Base-by-base conservation (phyloP, 92 coral and sea anemone species). In the Muricea muricata region DNA sequence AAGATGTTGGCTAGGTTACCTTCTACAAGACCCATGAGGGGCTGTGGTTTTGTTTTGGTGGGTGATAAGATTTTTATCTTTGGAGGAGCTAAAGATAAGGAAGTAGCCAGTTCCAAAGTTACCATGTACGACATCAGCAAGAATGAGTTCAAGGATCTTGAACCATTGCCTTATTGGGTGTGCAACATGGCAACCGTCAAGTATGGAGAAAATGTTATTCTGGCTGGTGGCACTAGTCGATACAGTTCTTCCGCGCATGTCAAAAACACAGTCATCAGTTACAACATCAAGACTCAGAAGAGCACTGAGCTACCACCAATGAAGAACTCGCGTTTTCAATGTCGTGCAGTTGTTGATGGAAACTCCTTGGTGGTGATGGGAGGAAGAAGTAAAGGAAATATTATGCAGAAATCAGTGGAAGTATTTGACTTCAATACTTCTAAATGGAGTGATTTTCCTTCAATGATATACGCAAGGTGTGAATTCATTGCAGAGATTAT, bases 361-460 rank as follows among this genome's bases (percentile, higher is more conserved):
- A 88, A 87, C 1, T 75, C 73, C 28, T 84, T 93, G 45, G 84
- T 91, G 28, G 94, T 95, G n/a, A 85, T 92, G 14, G 98, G 98
- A 17, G 98, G 98, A 1, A 87, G 93, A 18, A 89, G 89, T 50
- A 90, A 84, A 55, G 86, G 79, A n/a, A 93, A 93, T 0, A 73
- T 66, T 6, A 91, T 87, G 84, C 84, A 93, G 46, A 55, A 78
- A 20, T 87, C 91, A 11, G 93, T 92, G 11, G 98, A 93, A 82
- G 88, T 84, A 37, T 92, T 91, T 54, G 90, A 88, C 75, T 46
- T 74, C 15, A 50, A 74, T 6, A 6, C 10, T 45, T 45, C 42
- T 26, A 9, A 21, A 46, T 74, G 80, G 80, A 18, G 10, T 4
- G 65, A 74, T 11, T 23, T 74, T 6, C 63, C 80, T 30, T 23